Evolutionary conservation across 2,113 vertebrate genomes (phyloP).

Genomic region (Oreotrochilus melanogaster): DNA sequence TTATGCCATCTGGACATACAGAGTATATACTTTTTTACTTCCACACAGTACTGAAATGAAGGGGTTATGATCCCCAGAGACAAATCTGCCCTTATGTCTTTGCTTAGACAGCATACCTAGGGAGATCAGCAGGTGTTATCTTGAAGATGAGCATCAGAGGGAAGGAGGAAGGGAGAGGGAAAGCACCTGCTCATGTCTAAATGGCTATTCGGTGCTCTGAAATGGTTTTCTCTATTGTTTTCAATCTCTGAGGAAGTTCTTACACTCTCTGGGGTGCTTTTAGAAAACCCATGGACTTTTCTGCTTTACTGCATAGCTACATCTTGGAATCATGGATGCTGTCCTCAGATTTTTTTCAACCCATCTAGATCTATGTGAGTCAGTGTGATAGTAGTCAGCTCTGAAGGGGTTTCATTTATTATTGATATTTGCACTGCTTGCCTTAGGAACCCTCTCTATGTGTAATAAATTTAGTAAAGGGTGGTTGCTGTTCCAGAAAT

Average conservation of each 20-base stretch:
- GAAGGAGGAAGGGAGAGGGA: background rate
- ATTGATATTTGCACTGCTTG: background rate
- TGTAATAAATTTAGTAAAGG: background rate
- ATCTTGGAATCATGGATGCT: background rate
- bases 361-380: background rate
- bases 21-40: constrained; percentile 22
- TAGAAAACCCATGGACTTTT: background rate
- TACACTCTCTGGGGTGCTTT: background rate
- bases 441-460: background rate
- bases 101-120: background rate
- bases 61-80: background rate
- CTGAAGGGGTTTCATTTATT: background rate
- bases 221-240: background rate
- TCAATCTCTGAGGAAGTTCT: background rate
- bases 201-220: background rate
- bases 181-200: background rate
- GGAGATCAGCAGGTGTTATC: background rate
- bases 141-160: background rate
- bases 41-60: background rate
- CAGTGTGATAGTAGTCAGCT: background rate
- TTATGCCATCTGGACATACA: constrained; percentile 41
- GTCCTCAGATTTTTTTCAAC: background rate
- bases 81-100: background rate
- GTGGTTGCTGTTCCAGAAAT: background rate
- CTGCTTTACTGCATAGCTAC: background rate